These are phyloP conservation scores for Ceyx cyanopectus DNA, from an alignment of 2,113 vertebrate genomes.

Conservation along the genomic window DNA sequence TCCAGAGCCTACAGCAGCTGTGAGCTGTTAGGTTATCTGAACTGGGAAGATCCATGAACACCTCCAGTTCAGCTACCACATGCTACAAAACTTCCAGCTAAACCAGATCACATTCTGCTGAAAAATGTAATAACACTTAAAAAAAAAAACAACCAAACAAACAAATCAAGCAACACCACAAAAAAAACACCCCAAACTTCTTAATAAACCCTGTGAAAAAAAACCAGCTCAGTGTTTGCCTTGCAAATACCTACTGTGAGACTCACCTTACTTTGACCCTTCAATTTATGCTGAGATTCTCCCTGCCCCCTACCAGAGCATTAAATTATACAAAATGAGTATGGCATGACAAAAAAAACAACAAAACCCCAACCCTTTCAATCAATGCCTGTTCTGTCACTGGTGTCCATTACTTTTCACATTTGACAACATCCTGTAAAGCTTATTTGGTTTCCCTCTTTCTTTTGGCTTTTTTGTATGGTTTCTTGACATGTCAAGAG, in stretches of 20 bases:
- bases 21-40: not conserved
- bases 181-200: not conserved
- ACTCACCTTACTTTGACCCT: not conserved
- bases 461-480: not conserved
- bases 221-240: not conserved
- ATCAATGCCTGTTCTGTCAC: not conserved
- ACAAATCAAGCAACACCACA: too few relatives aligned
- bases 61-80: not conserved
- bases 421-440: not conserved
- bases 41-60: not conserved
- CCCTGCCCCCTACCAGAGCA: not conserved
- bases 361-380: not conserved
- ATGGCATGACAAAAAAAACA: not conserved
- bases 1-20: not conserved
- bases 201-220: not conserved
- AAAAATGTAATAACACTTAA: too few relatives aligned
- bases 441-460: not conserved
- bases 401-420: not conserved
- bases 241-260: not conserved
- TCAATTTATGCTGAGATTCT: not conserved
- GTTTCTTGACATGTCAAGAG: not conserved
- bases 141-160: too few relatives aligned
- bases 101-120: not conserved
- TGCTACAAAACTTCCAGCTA: not conserved
- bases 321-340: not conserved